A percentile compares a stretch with the other conserved stretches of the same genome.
Conservation (phyloP, 1,140 invertebrate genomes). For the Armadillidium nasatum region DNA sequence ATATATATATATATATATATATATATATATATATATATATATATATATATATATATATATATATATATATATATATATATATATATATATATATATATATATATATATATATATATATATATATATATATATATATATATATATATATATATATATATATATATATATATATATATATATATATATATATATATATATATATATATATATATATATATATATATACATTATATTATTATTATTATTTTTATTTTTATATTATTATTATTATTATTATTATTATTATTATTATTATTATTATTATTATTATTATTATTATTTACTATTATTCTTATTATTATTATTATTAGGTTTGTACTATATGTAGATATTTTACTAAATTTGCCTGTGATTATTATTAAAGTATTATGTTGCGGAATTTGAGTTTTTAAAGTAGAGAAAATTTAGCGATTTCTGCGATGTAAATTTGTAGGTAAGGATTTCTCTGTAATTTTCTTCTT, state of each 20-base stretch:
- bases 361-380: too few relatives aligned
- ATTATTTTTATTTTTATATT: not conserved
- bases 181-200: conserved; percentile 20
- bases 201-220: not conserved
- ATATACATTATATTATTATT: not conserved
- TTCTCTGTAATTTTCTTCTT: too few relatives aligned
- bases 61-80: conserved; percentile 13
- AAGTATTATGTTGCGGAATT: too few relatives aligned
- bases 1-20: conserved; percentile 19
- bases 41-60: conserved; percentile 19
- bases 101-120: not conserved
- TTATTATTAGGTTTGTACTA: too few relatives aligned
- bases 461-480: too few relatives aligned
- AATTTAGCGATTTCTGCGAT: too few relatives aligned
- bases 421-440: too few relatives aligned
- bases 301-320: too few relatives aligned
- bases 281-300: too few relatives aligned
- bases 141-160: conserved; percentile 16
- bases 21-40: conserved; percentile 19
- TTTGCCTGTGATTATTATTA: too few relatives aligned
- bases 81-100: not conserved
- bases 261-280: too few relatives aligned
- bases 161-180: conserved; percentile 20
- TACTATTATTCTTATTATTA: too few relatives aligned
- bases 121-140: not conserved